phyloP scores from a whole-genome alignment of 92 coral and sea anemone species.

The Actinostola sp. region DNA sequence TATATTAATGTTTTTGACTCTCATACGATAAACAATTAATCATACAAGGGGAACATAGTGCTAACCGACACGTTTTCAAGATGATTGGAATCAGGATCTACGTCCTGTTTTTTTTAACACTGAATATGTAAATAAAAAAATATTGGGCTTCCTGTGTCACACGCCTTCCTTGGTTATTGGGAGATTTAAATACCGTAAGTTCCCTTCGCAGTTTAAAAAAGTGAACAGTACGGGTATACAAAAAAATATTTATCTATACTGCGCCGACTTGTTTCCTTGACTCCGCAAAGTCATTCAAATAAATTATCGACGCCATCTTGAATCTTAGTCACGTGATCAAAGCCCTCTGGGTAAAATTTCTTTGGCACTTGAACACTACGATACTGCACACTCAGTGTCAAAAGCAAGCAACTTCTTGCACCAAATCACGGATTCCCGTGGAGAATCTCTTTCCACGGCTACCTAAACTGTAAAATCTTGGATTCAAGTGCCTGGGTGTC shows the following conservation, averaged over 20 bases:
- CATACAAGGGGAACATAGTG: too few relatives aligned
- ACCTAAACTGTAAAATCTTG: conserved; percentile 5
- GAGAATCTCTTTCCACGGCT: not conserved
- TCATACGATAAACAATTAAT: too few relatives aligned
- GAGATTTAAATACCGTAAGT: too few relatives aligned
- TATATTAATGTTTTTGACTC: too few relatives aligned
- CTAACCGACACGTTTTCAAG: too few relatives aligned
- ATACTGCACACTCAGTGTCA: conserved; percentile 9
- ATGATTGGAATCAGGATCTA: too few relatives aligned
- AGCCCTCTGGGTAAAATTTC: conserved; percentile 26
- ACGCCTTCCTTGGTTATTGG: too few relatives aligned
- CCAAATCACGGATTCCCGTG: conserved; percentile 7
- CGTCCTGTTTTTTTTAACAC: too few relatives aligned
- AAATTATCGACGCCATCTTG: conserved; percentile 26
- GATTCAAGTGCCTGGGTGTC: not conserved
- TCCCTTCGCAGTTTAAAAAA: too few relatives aligned
- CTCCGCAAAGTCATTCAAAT: not conserved
- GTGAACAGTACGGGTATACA: too few relatives aligned
- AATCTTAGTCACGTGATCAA: conserved; percentile 1
- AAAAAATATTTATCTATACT: too few relatives aligned
- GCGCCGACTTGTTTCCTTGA: not conserved
- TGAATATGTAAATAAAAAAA: not conserved
- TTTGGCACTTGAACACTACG: conserved; percentile 13
- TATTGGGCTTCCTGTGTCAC: conserved; percentile 14
- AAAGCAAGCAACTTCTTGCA: conserved; percentile 44